Evolutionary conservation across 2,888 invertebrate genomes (phyloP), one percentile per base, ranked within the genome.

Genomic region (Eupithecia vulgata): DNA sequence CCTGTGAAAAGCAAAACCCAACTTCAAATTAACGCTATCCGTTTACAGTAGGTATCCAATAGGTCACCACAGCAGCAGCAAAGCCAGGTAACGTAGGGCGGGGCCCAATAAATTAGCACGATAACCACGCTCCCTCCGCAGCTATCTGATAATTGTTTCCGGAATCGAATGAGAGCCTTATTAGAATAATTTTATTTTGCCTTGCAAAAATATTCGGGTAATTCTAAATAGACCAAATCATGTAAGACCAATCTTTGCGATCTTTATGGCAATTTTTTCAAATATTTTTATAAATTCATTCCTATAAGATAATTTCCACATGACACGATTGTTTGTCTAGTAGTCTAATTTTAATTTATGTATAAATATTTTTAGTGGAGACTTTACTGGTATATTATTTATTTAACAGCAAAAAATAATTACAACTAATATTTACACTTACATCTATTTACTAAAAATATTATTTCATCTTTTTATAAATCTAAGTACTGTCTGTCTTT

Each of bases 111-210:
- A 84, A 84, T 83, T 82, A 83, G 79, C 81, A 80, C 80, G 84
- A 84, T 84, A 85, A 81, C 84, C 61, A 57, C 80, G 75, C 81
- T 77, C 73, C 79, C 82, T 79, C 77, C 65, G 75, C 77, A 75
- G 77, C 81, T 85, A 85, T 85, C 85, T 82, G 84, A 85, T 85
- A 85, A 85, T 85, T 84, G 83, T 84, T 84, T 83, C 83, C 81
- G 80, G 76, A 77, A 79, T 76, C 74, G 76, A 71, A 66, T 72
- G 67, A 67, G 61, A 45, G 64, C 72, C 76, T 73, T 76, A 77
- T 78, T 75, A 78, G 61, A 76, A 79, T 78, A 78, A 69, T 78
- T 78, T 75, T 70, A 68, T 75, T 77, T 73, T 40, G 61, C 17
- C 34, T 6, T 34, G 61, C 61, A 17, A 61, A 61, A 61, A 17